Evolutionary conservation across 2,888 invertebrate genomes (phyloP).

Genomic region (Azorinus chamasolen): DNA sequence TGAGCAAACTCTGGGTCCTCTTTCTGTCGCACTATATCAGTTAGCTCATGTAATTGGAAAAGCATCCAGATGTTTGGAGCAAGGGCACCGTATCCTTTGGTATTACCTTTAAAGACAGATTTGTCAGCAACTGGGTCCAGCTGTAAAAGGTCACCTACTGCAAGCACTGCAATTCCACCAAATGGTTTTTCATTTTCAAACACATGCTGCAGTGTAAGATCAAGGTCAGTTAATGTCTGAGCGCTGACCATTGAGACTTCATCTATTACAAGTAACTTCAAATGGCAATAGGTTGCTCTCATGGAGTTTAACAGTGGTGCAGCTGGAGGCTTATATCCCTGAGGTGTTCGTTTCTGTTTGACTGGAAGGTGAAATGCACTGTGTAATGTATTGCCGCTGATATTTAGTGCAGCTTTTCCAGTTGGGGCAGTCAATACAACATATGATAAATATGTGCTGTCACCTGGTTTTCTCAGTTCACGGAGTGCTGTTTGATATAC

Average conservation of each 20-base stretch:
- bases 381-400: constrained; percentile 52
- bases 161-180: constrained; percentile 1
- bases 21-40: constrained; percentile 42
- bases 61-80: neutral
- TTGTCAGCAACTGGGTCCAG: constrained; percentile 20
- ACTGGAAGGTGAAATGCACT: constrained; percentile 51
- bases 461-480: constrained; percentile 17
- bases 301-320: constrained; percentile 24
- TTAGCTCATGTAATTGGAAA: constrained; percentile 41
- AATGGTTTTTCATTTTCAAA: constrained; percentile 10
- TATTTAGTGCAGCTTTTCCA: constrained; percentile 55
- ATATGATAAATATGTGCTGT: constrained; percentile 24
- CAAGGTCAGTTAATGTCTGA: neutral
- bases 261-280: constrained; percentile 53
- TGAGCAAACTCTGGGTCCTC: constrained; percentile 50
- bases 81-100: constrained; percentile 29
- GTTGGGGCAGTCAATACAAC: constrained; percentile 50
- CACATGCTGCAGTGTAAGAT: constrained; percentile 13
- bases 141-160: constrained; percentile 12
- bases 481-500: constrained; percentile 26
- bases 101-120: constrained; percentile 19
- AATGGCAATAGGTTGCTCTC: constrained; percentile 16
- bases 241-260: constrained; percentile 48
- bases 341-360: constrained; percentile 9
- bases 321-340: constrained; percentile 23